A percentile compares a stretch with the other conserved stretches of the same genome.
These are phyloP conservation scores for Diadromus collaris DNA, from an alignment of 2,888 invertebrate genomes.

Conservation along the genomic window DNA sequence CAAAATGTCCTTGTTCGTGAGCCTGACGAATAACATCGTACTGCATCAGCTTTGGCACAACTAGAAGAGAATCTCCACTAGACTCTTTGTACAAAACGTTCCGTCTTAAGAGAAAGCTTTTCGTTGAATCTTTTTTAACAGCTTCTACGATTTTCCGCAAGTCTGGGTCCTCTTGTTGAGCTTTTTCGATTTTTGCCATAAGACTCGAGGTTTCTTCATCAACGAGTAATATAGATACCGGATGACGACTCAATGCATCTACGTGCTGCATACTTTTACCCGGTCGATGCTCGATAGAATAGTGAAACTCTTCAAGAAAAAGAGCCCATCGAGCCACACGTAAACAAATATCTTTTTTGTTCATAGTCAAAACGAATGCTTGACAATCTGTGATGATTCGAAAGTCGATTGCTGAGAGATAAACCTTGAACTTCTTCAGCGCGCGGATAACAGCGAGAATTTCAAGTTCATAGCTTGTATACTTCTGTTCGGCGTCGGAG, in stretches of 20 bases:
- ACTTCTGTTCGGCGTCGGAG: slow-evolving; percentile 50
- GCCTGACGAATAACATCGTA: slow-evolving; percentile 49
- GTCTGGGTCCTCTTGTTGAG: slow-evolving; percentile 39
- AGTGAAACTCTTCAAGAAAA: slow-evolving; percentile 59
- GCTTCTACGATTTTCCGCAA: slow-evolving; percentile 12
- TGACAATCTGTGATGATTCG: slow-evolving; percentile 61
- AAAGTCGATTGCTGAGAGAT: slow-evolving; percentile 56
- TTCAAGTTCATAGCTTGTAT: slow-evolving; percentile 59
- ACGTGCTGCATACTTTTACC: slow-evolving; percentile 60
- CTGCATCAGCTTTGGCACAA: slow-evolving; percentile 56
- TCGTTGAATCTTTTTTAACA: background rate
- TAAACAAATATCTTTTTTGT: slow-evolving; percentile 53
- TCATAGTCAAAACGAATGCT: slow-evolving; percentile 55
- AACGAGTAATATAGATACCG: slow-evolving; percentile 43
- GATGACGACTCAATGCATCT: slow-evolving; percentile 61
- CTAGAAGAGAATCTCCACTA: slow-evolving; percentile 45
- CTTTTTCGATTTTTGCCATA: background rate
- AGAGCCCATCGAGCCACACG: slow-evolving; percentile 60
- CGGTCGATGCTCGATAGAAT: slow-evolving; percentile 58
- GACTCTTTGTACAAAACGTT: slow-evolving; percentile 49
- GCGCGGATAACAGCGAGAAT: slow-evolving; percentile 58
- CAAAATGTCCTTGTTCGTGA: slow-evolving; percentile 61
- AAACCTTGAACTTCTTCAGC: slow-evolving; percentile 54
- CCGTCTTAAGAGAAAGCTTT: slow-evolving; percentile 5
- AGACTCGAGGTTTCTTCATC: slow-evolving; percentile 13